Conservation (phyloP, 2,888 invertebrate species). For the Dascillus cervinus region DNA sequence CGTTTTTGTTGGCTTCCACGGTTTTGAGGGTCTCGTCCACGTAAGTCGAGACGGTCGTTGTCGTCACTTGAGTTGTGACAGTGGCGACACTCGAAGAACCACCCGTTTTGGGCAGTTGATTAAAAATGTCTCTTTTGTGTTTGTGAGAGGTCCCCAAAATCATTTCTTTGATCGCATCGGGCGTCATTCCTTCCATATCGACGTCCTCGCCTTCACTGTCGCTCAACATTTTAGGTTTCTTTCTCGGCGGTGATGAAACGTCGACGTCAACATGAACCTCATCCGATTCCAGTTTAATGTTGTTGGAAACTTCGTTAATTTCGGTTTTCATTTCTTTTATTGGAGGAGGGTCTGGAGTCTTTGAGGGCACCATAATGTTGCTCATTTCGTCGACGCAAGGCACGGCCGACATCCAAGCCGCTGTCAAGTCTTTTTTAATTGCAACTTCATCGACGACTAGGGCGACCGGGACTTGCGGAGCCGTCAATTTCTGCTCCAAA, state of each 20-base stretch:
- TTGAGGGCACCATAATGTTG: conserved; percentile 31
- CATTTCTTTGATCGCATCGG: conserved; percentile 37
- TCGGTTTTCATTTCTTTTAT: conserved; percentile 22
- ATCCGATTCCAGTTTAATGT: conserved; percentile 28
- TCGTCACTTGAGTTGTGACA: conserved; percentile 36
- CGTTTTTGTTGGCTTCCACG: conserved; percentile 44
- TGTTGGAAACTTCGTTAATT: conserved; percentile 20
- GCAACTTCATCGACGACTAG: conserved; percentile 42
- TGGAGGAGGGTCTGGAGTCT: conserved; percentile 21
- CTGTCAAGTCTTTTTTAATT: conserved; percentile 53
- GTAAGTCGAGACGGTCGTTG: conserved; percentile 40
- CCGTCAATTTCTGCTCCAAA: conserved; percentile 61
- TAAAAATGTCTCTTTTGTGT: not conserved
- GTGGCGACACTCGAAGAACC: conserved; percentile 13
- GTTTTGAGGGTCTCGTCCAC: conserved; percentile 43
- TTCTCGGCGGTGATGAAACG: conserved; percentile 1
- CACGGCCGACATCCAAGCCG: conserved; percentile 54
- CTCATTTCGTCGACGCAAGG: conserved; percentile 50
- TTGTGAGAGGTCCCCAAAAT: conserved; percentile 24
- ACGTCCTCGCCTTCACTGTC: conserved; percentile 31
- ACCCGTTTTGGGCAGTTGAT: not conserved
- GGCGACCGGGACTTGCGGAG: conserved; percentile 22
- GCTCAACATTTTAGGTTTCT: conserved; percentile 14
- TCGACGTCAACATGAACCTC: conserved; percentile 25
- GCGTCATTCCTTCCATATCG: conserved; percentile 35